Conservation (phyloP, 2,797 vertebrate species). For the Harpagifer antarcticus region DNA sequence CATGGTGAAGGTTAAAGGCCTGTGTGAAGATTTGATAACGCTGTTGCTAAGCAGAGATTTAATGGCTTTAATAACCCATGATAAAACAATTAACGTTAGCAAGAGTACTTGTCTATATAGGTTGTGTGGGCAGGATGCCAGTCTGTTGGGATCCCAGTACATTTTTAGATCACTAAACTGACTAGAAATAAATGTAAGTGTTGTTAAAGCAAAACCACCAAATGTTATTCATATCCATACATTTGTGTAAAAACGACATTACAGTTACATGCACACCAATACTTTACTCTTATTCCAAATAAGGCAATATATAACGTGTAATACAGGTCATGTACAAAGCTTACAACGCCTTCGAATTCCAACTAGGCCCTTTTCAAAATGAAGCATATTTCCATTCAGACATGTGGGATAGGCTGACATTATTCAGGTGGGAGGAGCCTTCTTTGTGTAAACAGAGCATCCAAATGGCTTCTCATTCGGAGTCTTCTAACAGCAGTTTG, state of each 20-base stretch:
- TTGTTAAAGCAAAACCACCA: background rate
- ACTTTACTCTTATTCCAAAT: too few species aligned
- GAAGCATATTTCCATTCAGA: too few species aligned
- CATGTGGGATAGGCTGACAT: too few species aligned
- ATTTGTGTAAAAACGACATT: background rate
- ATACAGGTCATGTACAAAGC: too few species aligned
- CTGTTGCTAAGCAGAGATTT: background rate
- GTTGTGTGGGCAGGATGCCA: background rate
- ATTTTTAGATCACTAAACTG: conserved; percentile 1
- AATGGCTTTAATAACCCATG: conserved; percentile 9
- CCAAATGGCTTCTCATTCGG: too few species aligned
- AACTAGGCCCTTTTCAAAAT: too few species aligned
- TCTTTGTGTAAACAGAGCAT: too few species aligned
- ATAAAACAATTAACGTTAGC: background rate
- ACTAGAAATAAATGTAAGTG: background rate
- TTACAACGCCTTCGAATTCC: too few species aligned
- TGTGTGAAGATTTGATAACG: conserved; percentile 11
- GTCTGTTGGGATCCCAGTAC: background rate
- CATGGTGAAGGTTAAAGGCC: background rate
- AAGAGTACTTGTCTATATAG: background rate
- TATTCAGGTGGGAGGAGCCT: too few species aligned
- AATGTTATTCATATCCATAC: background rate
- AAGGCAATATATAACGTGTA: too few species aligned
- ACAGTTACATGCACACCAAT: too few species aligned
- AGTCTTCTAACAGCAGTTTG: too few species aligned